Evolutionary conservation across 1,140 invertebrate genomes (phyloP).

Genomic region (Drosophila watanabei): DNA sequence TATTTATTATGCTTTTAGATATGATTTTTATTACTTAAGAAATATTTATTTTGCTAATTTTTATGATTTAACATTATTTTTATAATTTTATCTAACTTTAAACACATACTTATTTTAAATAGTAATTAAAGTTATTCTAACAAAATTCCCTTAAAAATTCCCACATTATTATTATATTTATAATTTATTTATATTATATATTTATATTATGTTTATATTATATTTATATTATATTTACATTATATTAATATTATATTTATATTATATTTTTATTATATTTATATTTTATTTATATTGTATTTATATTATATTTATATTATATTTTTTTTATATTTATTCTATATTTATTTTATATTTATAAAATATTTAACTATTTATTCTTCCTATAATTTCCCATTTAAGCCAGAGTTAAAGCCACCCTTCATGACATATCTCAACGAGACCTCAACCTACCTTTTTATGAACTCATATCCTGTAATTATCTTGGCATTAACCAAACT

Average conservation of each 20-base stretch:
- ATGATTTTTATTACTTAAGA: no score
- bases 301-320: no score
- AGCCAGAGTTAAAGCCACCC: not conserved
- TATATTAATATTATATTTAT: no score
- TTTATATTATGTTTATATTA: no score
- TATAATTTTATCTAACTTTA: not conserved
- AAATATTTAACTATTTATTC: not conserved
- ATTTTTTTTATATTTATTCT: no score
- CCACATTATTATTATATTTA: no score
- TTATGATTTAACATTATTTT: not conserved
- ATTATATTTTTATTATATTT: no score
- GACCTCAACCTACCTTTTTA: not conserved
- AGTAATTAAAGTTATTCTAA: not conserved
- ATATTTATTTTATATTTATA: no score
- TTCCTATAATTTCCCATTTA: not conserved
- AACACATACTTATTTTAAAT: not conserved
- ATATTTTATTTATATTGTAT: no score
- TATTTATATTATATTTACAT: no score
- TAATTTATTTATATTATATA: no score
- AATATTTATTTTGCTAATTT: not conserved
- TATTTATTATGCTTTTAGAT: no score
- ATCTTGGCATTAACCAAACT: conserved; percentile 15
- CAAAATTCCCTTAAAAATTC: not conserved
- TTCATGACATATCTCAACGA: not conserved
- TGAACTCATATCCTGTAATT: conserved; percentile 14